Percentiles rank a stretch among this genome's conserved stretches.
phyloP scores from a whole-genome alignment of 2,888 invertebrate genomes.

The Drepana falcataria region DNA sequence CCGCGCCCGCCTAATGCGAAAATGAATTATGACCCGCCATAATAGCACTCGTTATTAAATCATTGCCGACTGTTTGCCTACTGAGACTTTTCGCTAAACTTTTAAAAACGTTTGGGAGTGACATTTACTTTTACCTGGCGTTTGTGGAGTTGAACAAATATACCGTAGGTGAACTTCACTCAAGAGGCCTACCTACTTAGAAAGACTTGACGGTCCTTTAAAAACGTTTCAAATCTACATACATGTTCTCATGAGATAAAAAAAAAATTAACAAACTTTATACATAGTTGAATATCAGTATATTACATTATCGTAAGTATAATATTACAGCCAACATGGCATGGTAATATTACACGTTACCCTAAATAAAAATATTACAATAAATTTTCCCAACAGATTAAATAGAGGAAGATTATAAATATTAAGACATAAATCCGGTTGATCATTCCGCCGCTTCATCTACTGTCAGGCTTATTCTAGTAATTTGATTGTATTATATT shows the following conservation, averaged over 20 bases:
- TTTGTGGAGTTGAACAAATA: neutral
- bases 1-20: slow-evolving; percentile 39
- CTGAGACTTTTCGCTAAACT: slow-evolving; percentile 1
- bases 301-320: too few species aligned
- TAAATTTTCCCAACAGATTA: too few species aligned
- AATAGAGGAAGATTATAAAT: too few species aligned
- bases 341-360: too few species aligned
- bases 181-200: neutral
- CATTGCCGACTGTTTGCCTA: slow-evolving; percentile 20
- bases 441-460: too few species aligned
- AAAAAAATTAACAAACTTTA: neutral
- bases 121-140: neutral
- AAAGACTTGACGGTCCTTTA: neutral
- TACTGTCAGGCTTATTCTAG: too few species aligned
- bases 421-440: too few species aligned
- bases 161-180: neutral
- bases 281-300: too few species aligned
- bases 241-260: neutral
- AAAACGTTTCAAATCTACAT: neutral
- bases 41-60: slow-evolving; percentile 51
- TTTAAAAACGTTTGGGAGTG: slow-evolving; percentile 1
- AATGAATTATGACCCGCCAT: slow-evolving; percentile 51
- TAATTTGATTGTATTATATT: too few species aligned
- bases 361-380: too few species aligned
- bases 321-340: too few species aligned